phyloP scores from a whole-genome alignment of 2,113 vertebrate species.

The Urocolius indicus region DNA sequence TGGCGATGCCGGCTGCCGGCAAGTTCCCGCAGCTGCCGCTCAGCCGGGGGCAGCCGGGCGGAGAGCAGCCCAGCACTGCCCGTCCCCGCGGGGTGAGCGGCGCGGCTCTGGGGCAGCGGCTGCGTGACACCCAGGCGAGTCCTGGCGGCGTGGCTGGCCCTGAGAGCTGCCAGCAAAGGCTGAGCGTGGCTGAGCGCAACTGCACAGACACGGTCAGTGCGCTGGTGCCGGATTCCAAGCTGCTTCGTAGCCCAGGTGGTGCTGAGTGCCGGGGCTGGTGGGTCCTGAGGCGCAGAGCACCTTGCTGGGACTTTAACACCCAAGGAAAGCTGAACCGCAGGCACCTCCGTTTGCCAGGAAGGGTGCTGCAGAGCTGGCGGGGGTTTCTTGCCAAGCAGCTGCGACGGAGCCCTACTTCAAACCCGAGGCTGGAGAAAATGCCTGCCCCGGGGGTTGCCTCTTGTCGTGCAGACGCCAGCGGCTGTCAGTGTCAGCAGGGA shows the following conservation, averaged over 20 bases:
- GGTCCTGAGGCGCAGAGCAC: background rate
- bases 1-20: background rate
- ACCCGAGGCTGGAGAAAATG: background rate
- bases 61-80: background rate
- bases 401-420: background rate
- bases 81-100: no score
- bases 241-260: accelerated
- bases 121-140: background rate
- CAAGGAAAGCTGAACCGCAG: accelerated
- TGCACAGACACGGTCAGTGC: background rate
- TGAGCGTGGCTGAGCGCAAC: accelerated
- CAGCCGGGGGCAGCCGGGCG: background rate
- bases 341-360: background rate
- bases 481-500: background rate
- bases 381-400: background rate
- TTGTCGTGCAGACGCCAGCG: background rate
- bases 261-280: accelerated
- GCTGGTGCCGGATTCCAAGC: background rate
- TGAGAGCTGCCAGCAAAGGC: accelerated
- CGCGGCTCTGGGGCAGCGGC: background rate
- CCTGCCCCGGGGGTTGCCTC: background rate
- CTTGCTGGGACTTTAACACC: background rate
- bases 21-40: accelerated
- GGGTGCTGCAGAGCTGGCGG: background rate
- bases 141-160: accelerated